Base-by-base conservation (phyloP, 2,888 invertebrate species). In the Melieria picta region DNA sequence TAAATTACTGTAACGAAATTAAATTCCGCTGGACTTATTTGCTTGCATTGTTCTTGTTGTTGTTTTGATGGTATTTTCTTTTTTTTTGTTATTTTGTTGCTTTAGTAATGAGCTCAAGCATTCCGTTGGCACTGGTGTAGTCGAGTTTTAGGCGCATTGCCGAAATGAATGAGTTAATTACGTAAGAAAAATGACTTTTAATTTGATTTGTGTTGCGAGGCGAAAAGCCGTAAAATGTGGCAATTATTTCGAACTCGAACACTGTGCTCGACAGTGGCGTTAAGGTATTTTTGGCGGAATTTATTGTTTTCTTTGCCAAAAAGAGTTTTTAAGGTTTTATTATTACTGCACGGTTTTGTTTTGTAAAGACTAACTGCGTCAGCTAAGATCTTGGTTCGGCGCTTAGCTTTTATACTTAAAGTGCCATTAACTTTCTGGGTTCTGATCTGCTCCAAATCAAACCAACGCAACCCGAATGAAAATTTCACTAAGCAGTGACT, bases 91-190 rank as follows among this genome's bases (percentile, higher is more conserved):
- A 30, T n/a, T 7, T 13, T 50, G 50, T 50, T 55, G 16, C 47
- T 5, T 62, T 61, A 13, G 7, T 69, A 63, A 65, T 55, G 65
- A 65, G 65, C 57, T 65, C n/a, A 45, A 43, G 58, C 58, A 16
- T 16, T 42, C 6, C 16, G 30, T 11, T 58, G 13, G 46, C 7
- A 45, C 6, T 16, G 52, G 3, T 60, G 55, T 56, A 61, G 61
- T 66, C 62, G 13, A 69, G 57, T 62, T 62, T 65, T 48, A 60
- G 58, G 67, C 48, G 60, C 5, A 16, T 47, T 65, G 60, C 62
- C 43, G 46, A 71, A 61, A 72, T 58, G 63, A 67, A 74, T 74
- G 74, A 69, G 74, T 74, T 74, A 74, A 74, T 74, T 74, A 74
- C 72, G 45, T 52, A 74, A 74, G 74, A 74, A 65, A 71, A 74